Conservation (phyloP, 2,797 vertebrate genomes). For the Smutsia temminckii region DNA sequence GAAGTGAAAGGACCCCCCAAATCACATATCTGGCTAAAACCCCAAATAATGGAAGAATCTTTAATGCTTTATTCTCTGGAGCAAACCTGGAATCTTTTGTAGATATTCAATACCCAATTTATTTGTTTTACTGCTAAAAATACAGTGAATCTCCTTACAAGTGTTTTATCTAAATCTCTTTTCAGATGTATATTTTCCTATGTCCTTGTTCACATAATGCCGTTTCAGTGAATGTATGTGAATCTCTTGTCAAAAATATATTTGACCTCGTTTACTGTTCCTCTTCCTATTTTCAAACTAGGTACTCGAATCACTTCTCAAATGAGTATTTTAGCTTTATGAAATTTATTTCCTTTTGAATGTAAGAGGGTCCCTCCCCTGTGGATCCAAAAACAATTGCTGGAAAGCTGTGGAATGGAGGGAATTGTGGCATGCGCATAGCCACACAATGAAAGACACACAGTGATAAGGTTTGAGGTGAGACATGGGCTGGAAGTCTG, state of each 20-base stretch:
- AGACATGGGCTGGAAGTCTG: background rate
- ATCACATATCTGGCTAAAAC: constrained; percentile 34
- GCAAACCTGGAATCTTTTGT: constrained; percentile 29
- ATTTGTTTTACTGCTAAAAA: constrained; percentile 13
- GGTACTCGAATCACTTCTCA: background rate
- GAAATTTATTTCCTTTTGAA: constrained; percentile 12
- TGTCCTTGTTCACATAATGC: background rate
- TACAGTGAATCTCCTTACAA: background rate
- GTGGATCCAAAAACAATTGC: background rate
- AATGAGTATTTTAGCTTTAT: background rate
- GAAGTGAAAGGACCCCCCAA: background rate
- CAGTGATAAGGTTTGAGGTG: background rate
- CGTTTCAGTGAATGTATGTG: background rate
- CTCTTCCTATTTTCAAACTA: background rate
- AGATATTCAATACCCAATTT: constrained; percentile 1
- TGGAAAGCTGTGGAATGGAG: background rate
- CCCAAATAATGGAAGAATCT: background rate
- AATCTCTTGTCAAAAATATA: constrained; percentile 12
- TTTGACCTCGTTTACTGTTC: background rate
- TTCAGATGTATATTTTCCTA: background rate
- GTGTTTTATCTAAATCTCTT: background rate
- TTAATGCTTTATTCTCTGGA: constrained; percentile 37
- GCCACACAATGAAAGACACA: background rate
- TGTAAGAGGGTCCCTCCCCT: background rate
- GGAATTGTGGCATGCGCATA: background rate